Evolutionary conservation across 2,888 invertebrate species (phyloP).

Genomic region (Tortrix viridana): DNA sequence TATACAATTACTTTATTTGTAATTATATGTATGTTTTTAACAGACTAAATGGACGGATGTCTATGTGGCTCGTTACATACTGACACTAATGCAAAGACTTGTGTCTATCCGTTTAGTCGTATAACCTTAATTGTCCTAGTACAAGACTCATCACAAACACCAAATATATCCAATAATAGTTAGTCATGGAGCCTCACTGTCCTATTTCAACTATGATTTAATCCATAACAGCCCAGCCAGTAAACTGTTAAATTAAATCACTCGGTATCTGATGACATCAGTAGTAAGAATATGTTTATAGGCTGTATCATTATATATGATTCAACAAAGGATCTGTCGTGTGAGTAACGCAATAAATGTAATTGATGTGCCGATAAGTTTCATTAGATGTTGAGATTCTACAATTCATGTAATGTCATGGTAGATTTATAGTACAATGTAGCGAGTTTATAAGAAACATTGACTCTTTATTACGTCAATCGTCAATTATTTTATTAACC

Average conservation of each 20-base stretch:
- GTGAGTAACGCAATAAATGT: constrained; percentile 31
- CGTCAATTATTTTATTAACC: too few species aligned
- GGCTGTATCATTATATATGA: constrained; percentile 30
- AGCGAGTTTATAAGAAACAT: not conserved
- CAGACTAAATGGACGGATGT: too few species aligned
- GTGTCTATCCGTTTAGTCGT: not conserved
- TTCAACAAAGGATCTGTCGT: constrained; percentile 38
- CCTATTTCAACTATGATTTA: constrained; percentile 24
- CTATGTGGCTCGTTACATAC: too few species aligned
- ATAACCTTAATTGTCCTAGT: not conserved
- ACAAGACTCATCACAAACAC: not conserved
- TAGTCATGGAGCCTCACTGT: not conserved
- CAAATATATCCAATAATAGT: not conserved
- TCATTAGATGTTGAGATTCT: constrained; percentile 13
- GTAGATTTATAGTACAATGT: not conserved
- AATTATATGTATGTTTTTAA: too few species aligned
- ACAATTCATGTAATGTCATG: constrained; percentile 2
- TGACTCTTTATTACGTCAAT: too few species aligned
- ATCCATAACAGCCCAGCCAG: constrained; percentile 35
- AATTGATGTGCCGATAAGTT: constrained; percentile 26
- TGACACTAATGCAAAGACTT: too few species aligned
- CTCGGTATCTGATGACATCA: constrained; percentile 48
- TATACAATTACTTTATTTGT: too few species aligned
- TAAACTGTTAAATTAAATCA: constrained; percentile 46
- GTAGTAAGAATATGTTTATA: constrained; percentile 38